A percentile compares a stretch with the other conserved stretches of the same genome.
Conservation (phyloP, 1,140 invertebrate species). For the Heliconius hermathena region DNA sequence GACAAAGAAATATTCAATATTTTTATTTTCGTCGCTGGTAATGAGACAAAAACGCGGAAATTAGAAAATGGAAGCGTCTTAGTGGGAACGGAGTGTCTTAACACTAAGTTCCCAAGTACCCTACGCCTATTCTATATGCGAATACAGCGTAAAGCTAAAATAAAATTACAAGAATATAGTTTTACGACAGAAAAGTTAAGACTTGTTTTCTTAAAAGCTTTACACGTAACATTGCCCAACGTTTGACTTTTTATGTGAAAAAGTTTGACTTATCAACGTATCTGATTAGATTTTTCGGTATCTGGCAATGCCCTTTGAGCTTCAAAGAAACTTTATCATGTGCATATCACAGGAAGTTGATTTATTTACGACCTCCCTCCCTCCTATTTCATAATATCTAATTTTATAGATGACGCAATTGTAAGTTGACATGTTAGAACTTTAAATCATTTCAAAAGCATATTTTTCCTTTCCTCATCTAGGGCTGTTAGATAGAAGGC, state of each 20-base stretch:
- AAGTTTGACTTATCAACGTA: slow-evolving; percentile 46
- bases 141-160: neutral
- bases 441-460: neutral
- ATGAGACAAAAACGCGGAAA: neutral
- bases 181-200: neutral
- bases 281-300: slow-evolving; percentile 64
- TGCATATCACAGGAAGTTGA: slow-evolving; percentile 52
- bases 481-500: too few relatives aligned
- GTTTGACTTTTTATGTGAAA: slow-evolving; percentile 51
- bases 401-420: slow-evolving; percentile 19
- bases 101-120: too few relatives aligned
- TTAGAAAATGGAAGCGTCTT: too few relatives aligned
- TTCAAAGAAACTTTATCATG: slow-evolving; percentile 61
- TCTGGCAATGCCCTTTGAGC: slow-evolving; percentile 74
- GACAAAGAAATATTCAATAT: neutral
- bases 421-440: neutral
- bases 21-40: neutral
- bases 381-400: slow-evolving; percentile 28
- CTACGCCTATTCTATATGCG: too few relatives aligned
- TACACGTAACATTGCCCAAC: slow-evolving; percentile 24
- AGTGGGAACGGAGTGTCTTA: too few relatives aligned
- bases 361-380: slow-evolving; percentile 41
- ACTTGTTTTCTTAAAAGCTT: neutral
- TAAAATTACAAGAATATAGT: neutral
- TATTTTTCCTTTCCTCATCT: too few relatives aligned